Evolutionary conservation across 2,797 vertebrate species (phyloP).

Genomic region (Emydoidea blandingii): DNA sequence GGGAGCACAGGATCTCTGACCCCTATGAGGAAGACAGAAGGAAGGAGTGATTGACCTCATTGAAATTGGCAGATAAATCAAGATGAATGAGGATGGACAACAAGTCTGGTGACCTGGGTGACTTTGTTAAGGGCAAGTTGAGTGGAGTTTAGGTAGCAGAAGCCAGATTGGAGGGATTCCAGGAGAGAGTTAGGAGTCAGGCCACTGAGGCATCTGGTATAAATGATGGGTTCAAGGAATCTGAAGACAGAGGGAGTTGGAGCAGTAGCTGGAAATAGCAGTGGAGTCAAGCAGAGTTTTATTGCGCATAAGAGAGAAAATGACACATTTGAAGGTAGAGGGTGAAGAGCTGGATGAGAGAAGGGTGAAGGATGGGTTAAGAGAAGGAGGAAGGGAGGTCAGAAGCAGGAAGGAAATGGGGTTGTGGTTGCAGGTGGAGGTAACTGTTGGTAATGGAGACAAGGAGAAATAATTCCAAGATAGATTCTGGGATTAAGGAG

Average conservation of each 20-base stretch:
- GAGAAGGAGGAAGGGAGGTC: background rate
- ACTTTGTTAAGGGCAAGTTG: background rate
- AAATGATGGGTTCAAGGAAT: background rate
- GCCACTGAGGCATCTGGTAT: background rate
- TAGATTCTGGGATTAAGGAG: background rate
- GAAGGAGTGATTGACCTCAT: no score
- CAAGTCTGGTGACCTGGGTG: background rate
- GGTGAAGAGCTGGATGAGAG: background rate
- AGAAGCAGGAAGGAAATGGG: background rate
- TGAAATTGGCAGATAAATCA: background rate
- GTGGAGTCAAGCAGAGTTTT: background rate
- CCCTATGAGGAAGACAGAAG: no score
- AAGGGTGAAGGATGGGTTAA: background rate
- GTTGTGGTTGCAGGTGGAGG: background rate
- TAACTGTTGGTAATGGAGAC: background rate
- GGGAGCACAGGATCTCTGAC: background rate
- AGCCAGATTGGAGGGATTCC: background rate
- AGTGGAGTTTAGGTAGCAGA: background rate
- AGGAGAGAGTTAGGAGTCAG: no score
- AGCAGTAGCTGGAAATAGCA: background rate
- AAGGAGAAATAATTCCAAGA: background rate
- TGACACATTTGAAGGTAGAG: background rate
- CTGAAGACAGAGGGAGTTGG: background rate
- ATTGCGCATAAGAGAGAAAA: background rate
- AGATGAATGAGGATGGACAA: background rate